These are phyloP conservation scores for Oryzias dopingdopingensis DNA, from an alignment of 2,797 vertebrate species.

Conservation along the genomic window DNA sequence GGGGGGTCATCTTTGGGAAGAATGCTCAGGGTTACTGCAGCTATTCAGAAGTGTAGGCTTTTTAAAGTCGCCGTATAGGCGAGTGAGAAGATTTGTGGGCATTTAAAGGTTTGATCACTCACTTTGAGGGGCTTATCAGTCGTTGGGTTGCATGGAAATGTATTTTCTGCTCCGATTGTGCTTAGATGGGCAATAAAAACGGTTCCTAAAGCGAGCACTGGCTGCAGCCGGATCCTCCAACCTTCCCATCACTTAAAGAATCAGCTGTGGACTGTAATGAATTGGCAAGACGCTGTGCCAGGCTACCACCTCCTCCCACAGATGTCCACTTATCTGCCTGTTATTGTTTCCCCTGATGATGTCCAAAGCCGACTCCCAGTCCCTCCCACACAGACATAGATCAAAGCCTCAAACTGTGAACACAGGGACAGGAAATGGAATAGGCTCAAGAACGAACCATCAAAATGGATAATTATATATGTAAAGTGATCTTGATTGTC, in stretches of 20 bases:
- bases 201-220: slow-evolving; percentile 2
- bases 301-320: slow-evolving; percentile 26
- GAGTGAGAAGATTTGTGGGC: slow-evolving; percentile 29
- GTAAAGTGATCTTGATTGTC: slow-evolving; percentile 7
- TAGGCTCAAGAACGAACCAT: slow-evolving; percentile 34
- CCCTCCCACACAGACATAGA: slow-evolving; percentile 45
- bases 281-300: slow-evolving; percentile 39
- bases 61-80: slow-evolving; percentile 5
- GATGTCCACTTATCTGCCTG: slow-evolving; percentile 42
- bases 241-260: slow-evolving; percentile 4
- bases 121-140: slow-evolving; percentile 6
- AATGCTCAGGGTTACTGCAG: slow-evolving; percentile 32
- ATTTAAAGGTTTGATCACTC: slow-evolving; percentile 18
- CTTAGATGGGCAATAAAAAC: too few relatives aligned
- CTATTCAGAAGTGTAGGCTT: slow-evolving; percentile 45
- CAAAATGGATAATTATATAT: too few relatives aligned
- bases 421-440: slow-evolving; percentile 68
- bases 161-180: too few relatives aligned
- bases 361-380: slow-evolving; percentile 59
- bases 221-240: slow-evolving; percentile 13
- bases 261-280: slow-evolving; percentile 26
- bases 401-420: slow-evolving; percentile 59
- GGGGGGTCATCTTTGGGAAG: slow-evolving; percentile 64
- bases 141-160: slow-evolving; percentile 1
- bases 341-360: slow-evolving; percentile 54